Conservation (phyloP, 2,888 invertebrate genomes). For the Platycheirus albimanus region DNA sequence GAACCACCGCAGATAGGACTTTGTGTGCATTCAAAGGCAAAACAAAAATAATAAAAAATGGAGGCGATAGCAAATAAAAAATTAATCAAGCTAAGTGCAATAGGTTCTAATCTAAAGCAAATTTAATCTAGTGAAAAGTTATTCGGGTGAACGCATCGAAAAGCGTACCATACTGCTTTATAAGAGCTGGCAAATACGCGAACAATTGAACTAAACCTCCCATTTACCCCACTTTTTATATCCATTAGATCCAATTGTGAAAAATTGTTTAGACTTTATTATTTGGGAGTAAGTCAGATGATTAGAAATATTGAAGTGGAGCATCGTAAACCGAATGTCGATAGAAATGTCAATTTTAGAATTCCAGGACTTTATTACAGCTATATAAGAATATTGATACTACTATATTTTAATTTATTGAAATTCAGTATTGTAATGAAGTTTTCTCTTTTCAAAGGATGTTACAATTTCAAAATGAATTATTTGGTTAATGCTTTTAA, state of each 20-base stretch:
- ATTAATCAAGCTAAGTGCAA: constrained; percentile 72
- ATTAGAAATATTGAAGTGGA: background rate
- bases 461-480: no score
- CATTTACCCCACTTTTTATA: constrained; percentile 40
- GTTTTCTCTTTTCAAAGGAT: no score
- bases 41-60: constrained; percentile 13
- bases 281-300: background rate
- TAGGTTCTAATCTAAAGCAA: constrained; percentile 66
- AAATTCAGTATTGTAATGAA: no score
- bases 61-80: constrained; percentile 60
- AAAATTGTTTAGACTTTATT: constrained; percentile 50
- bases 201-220: constrained; percentile 50
- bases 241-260: constrained; percentile 61
- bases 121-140: constrained; percentile 70
- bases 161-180: constrained; percentile 31
- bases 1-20: background rate
- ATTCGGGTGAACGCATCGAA: constrained; percentile 60
- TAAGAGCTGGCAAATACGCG: constrained; percentile 31
- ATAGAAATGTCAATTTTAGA: background rate
- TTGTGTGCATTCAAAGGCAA: constrained; percentile 47
- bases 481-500: no score
- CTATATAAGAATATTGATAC: no score
- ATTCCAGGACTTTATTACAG: background rate
- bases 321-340: background rate
- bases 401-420: no score